These are phyloP conservation scores for Galerucella nymphaeae DNA, from an alignment of 2,888 invertebrate species.

Conservation along the genomic window DNA sequence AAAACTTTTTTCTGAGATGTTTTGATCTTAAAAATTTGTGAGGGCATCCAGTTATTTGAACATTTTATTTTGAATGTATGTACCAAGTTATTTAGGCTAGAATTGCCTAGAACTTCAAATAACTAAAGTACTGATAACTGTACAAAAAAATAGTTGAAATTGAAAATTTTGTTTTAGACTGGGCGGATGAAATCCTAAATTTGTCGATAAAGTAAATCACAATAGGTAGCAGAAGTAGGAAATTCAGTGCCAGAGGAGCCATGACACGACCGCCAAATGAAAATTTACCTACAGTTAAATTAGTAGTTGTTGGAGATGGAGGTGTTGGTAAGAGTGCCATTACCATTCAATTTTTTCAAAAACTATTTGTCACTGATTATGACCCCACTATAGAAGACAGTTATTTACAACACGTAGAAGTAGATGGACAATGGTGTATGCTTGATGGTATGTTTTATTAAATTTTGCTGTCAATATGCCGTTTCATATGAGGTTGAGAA, in stretches of 20 bases:
- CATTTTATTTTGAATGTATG: slow-evolving; percentile 13
- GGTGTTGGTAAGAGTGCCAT: slow-evolving; percentile 96
- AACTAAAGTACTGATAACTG: no score
- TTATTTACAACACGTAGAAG: slow-evolving; percentile 93
- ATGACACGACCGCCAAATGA: slow-evolving; percentile 80
- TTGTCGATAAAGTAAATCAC: slow-evolving; percentile 46
- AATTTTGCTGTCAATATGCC: not conserved
- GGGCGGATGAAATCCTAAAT: slow-evolving; percentile 49
- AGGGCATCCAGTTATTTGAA: not conserved
- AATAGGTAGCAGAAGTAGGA: slow-evolving; percentile 58
- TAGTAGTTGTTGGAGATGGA: slow-evolving; percentile 94
- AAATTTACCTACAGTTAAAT: slow-evolving; percentile 81
- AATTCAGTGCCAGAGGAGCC: slow-evolving; percentile 59
- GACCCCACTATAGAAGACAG: slow-evolving; percentile 97
- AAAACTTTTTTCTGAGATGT: not conserved
- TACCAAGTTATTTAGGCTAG: not conserved
- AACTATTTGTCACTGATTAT: slow-evolving; percentile 93
- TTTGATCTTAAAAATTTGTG: not conserved
- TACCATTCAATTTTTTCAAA: slow-evolving; percentile 97
- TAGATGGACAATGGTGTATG: slow-evolving; percentile 92
- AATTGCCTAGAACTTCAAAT: not conserved
- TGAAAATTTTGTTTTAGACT: slow-evolving; percentile 41
- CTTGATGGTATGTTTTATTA: slow-evolving; percentile 77
- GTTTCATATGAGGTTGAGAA: no score
- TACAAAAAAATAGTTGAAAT: not conserved